Base-by-base conservation (phyloP, 2,113 vertebrate species). In the Oceanodroma tethys region DNA sequence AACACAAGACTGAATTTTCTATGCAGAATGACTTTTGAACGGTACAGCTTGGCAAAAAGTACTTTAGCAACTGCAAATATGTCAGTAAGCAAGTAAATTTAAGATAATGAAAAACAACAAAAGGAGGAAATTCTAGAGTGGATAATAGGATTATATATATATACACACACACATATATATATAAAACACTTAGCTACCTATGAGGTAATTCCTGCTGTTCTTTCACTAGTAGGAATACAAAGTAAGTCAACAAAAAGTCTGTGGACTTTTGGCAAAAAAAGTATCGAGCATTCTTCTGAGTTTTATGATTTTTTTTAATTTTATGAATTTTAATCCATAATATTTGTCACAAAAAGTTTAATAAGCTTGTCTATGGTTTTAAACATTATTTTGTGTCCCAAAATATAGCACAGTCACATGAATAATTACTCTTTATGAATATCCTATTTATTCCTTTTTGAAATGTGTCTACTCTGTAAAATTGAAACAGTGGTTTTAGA, bases 1-100 rank as follows among this genome's bases (percentile, higher is more conserved):
- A 97, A 97, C 81, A 93, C 73, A 97, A 95, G 94, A 93, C 88
- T 97, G 95, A 97, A 96, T 98, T 97, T 98, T 98, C 96, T 97
- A 93, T 97, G 97, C 95, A 95, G 92, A 97, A 96, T 97, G 96
- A 97, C 82, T 97, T 96, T 86, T 3, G 2, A 94, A 97, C 81
- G 94, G 72, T 88, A 96, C 43, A 90, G 85, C 83, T 88, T 85
- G 86, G 92, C 86, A 98, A 97, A 97, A 59, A 91, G 72, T 91
- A 95, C 84, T 85, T 96, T 84, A 96, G 93, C 88, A 96, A 97
- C n/a, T 89, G 63, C 93, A 92, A 96, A 96, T 88, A 59, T 81
- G 86, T 92, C 93, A 97, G 67, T 92, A 95, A 96, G 88, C 81
- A 96, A 86, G 78, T 94, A 73, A 96, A 90, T 95, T 94, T 74